Base-by-base conservation (phyloP, 2,113 vertebrate species). In the Entomyzon cyanotis region DNA sequence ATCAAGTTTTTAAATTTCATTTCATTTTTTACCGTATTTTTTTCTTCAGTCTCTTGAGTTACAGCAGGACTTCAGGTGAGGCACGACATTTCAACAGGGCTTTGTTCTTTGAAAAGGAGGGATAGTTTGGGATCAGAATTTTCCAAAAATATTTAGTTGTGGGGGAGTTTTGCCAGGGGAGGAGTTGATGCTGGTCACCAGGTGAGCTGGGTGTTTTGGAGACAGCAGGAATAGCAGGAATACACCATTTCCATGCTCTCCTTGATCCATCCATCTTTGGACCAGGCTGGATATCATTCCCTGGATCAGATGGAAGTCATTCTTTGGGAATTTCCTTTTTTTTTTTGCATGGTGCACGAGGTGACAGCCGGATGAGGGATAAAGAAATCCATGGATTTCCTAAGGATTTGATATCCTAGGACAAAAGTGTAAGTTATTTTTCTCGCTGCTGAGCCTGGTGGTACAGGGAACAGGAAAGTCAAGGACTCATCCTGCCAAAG, bases 181-280 rank as follows among this genome's bases (percentile, higher is more conserved):
- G 41, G 15, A 39, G 65, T 37, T 52, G 22, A 55, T 8, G 3
- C 0, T 28, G 31, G 28, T 59, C 23, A 15, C 44, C 21, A 2
- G 10, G 8, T 30, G 21, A 63, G 35, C 27, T 50, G 49, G 28
- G 20, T 56, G 4, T 25, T 90, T 69, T 22, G 65, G 31, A 91
- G 23, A 9, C 10, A 73, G 19, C 35, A 75, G 39, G 22, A 84
- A 50, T 6, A 73, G 20, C 35, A 76, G 39, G 22, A 87, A 50
- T 6, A n/a, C 24, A 28, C 2, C 23, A 5, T 11, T 46, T 37
- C 2, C 0, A 0, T 0, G 0, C 12, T 80, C 70, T n/a, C 6
- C 14, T 69, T 65, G 15, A 30, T 56, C 41, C 22, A 4, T 55
- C 31, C 23, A 11, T 52, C 27, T 44, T 47, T 3, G 2, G 28